phyloP scores from a whole-genome alignment of 2,113 vertebrate species.

The Geococcyx californianus region DNA sequence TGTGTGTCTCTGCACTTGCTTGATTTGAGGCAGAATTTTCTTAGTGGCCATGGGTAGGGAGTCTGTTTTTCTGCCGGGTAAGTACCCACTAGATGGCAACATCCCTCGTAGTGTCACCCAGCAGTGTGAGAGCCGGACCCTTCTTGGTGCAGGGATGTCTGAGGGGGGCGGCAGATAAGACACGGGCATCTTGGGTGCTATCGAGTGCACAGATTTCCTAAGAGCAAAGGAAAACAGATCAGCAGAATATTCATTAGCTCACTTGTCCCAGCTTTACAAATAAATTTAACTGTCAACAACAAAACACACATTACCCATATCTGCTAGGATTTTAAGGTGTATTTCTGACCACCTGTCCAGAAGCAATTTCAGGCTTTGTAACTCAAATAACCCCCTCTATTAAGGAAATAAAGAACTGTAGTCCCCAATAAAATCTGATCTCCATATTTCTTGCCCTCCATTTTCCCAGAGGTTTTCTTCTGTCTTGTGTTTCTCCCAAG shows the following conservation, averaged over 20 bases:
- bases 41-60: rapidly evolving
- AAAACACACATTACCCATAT: not conserved
- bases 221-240: not conserved
- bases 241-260: not conserved
- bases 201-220: not conserved
- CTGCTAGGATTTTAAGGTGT: not conserved
- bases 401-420: not conserved
- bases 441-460: not conserved
- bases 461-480: not conserved
- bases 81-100: slow-evolving; percentile 51
- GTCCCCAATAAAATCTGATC: not conserved
- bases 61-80: not conserved
- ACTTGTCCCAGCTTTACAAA: not conserved
- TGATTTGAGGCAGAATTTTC: not conserved
- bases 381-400: not conserved
- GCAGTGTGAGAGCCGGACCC: rapidly evolving
- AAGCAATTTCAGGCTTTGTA: not conserved
- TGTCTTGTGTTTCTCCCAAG: not conserved
- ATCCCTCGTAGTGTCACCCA: not conserved
- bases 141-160: rapidly evolving
- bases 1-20: not conserved
- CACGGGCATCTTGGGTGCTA: not conserved
- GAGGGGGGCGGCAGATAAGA: not conserved
- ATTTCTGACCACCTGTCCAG: not conserved
- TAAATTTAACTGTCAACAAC: not conserved